Evolutionary conservation across 2,888 invertebrate genomes (phyloP).

Genomic region (Chorisops tibialis): DNA sequence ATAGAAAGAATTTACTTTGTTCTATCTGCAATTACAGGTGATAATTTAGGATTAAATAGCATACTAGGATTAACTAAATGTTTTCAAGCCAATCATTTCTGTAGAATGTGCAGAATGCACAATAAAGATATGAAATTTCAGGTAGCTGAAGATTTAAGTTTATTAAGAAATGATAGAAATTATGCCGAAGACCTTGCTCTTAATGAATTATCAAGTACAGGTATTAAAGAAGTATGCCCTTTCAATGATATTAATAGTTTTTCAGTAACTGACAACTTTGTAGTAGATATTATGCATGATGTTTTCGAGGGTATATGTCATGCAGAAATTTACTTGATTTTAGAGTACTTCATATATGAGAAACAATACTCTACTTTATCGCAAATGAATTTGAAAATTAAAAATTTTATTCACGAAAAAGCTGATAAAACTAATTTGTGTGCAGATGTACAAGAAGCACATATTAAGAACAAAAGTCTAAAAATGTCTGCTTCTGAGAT

Average conservation of each 20-base stretch:
- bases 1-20: background rate
- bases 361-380: constrained; percentile 23
- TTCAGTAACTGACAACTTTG: constrained; percentile 17
- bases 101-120: constrained; percentile 9
- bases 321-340: constrained; percentile 22
- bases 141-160: background rate
- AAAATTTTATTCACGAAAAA: constrained; percentile 17
- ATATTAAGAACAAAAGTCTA: constrained; percentile 26
- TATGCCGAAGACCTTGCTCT: constrained; percentile 2
- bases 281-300: constrained; percentile 33
- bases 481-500: constrained; percentile 31
- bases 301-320: constrained; percentile 32
- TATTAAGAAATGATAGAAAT: constrained; percentile 1
- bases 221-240: constrained; percentile 8
- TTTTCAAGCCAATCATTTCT: constrained; percentile 19
- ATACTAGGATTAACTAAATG: constrained; percentile 4
- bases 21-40: constrained; percentile 9
- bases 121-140: background rate
- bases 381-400: constrained; percentile 20
- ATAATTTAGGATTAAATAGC: constrained; percentile 14
- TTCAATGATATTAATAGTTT: constrained; percentile 40
- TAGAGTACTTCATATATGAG: constrained; percentile 27
- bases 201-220: constrained; percentile 4
- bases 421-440: constrained; percentile 10
- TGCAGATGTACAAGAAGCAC: constrained; percentile 6